Conservation (phyloP, 2,797 vertebrate species). For the Pithecia hirsuta region DNA sequence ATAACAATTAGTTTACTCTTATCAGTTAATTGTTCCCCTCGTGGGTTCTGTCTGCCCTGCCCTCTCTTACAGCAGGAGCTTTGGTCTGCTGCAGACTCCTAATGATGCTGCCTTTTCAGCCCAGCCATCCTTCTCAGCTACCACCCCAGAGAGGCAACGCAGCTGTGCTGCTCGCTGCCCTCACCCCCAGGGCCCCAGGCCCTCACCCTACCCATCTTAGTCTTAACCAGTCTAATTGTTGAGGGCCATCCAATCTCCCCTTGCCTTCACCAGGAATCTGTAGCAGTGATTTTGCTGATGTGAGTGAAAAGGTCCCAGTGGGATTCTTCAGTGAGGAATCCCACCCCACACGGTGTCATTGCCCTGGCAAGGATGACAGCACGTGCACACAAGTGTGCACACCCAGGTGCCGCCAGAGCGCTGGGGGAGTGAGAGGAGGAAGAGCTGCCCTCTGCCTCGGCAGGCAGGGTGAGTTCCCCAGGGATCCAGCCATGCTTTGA, state of each 20-base stretch:
- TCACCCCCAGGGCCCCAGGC: not conserved
- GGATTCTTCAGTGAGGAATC: not conserved
- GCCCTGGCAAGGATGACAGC: not conserved
- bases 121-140: conserved; percentile 48
- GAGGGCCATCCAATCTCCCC: not conserved
- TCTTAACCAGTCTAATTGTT: not conserved
- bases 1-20: conserved; percentile 85
- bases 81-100: conserved; percentile 78
- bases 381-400: not conserved
- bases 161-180: not conserved
- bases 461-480: not conserved
- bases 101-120: conserved; percentile 62
- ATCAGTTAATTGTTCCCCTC: conserved; percentile 83
- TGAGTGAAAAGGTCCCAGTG: not conserved
- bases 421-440: not conserved
- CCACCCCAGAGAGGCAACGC: not conserved
- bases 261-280: not conserved
- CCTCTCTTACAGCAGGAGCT: conserved; percentile 58
- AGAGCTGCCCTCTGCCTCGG: not conserved
- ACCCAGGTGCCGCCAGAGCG: not conserved
- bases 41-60: conserved; percentile 74
- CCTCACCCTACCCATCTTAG: not conserved
- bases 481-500: not conserved
- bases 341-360: rapidly evolving
- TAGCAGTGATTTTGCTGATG: not conserved